These are phyloP conservation scores for Pandion haliaetus DNA, from an alignment of 2,113 vertebrate species.

Conservation along the genomic window DNA sequence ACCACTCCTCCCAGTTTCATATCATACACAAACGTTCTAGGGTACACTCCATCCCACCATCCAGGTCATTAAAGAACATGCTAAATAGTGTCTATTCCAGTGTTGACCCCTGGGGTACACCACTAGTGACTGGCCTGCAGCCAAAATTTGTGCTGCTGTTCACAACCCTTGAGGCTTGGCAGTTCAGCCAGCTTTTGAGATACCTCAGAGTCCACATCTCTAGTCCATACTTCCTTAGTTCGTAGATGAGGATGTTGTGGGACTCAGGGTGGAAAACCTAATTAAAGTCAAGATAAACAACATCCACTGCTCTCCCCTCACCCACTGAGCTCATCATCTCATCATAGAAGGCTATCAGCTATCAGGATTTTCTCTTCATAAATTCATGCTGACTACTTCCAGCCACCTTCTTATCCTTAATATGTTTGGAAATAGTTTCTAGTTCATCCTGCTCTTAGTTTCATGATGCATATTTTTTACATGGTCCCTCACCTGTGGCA, in stretches of 20 bases:
- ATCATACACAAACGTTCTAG: neutral
- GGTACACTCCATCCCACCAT: neutral
- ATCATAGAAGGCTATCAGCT: neutral
- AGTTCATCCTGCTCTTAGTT: neutral
- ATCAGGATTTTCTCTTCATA: neutral
- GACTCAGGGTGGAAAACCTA: neutral
- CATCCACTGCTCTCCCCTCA: neutral
- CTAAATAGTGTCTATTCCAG: neutral
- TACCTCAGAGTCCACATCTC: neutral
- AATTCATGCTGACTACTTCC: neutral
- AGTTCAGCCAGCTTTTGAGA: neutral
- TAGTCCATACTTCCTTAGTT: neutral
- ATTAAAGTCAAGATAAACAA: neutral
- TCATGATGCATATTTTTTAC: neutral
- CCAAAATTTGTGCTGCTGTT: neutral
- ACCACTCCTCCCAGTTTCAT: neutral
- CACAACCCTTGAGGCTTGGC: neutral
- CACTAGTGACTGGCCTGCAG: neutral
- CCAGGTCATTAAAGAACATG: too few species aligned
- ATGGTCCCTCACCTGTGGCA: neutral
- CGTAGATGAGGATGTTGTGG: neutral
- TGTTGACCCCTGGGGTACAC: neutral
- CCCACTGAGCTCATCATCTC: neutral
- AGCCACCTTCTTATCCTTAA: neutral
- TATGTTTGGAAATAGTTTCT: neutral